These are phyloP conservation scores for Limnephilus marmoratus DNA, from an alignment of 2,888 invertebrate genomes.

Conservation along the genomic window DNA sequence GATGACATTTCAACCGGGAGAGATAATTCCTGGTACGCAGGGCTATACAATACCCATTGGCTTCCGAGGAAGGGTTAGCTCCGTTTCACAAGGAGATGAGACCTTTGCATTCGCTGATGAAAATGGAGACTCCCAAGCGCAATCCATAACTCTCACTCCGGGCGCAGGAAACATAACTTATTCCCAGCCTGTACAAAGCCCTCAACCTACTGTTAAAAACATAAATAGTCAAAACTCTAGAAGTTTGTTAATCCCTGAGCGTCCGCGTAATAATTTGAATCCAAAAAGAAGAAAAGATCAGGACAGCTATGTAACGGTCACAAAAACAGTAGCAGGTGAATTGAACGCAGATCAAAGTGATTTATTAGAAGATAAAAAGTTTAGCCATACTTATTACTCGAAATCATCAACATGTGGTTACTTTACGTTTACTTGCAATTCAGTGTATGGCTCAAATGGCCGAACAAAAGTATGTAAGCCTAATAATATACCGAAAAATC, in stretches of 20 bases:
- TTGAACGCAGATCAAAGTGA: constrained; percentile 80
- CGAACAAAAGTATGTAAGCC: constrained; percentile 90
- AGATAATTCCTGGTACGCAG: constrained; percentile 81
- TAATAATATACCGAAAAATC: constrained; percentile 86
- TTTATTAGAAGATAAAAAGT: constrained; percentile 82
- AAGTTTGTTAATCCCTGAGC: constrained; percentile 4
- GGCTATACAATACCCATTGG: constrained; percentile 83
- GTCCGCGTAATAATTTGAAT: constrained; percentile 59
- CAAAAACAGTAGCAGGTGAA: constrained; percentile 88
- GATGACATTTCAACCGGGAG: constrained; percentile 81
- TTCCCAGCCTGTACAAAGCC: constrained; percentile 62
- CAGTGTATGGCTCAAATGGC: constrained; percentile 86
- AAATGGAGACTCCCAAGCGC: constrained; percentile 81
- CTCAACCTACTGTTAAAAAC: constrained; percentile 51
- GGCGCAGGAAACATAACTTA: constrained; percentile 73
- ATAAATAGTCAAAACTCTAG: constrained; percentile 41
- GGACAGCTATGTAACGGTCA: constrained; percentile 86
- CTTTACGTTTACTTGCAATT: constrained; percentile 90
- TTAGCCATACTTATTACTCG: constrained; percentile 88
- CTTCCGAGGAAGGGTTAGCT: constrained; percentile 81
- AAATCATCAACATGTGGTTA: constrained; percentile 93
- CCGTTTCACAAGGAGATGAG: constrained; percentile 79
- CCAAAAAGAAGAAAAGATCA: constrained; percentile 73
- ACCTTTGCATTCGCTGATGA: constrained; percentile 78
- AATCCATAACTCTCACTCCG: constrained; percentile 78